These are phyloP conservation scores for Budorcas taxicolor DNA, from an alignment of 2,113 vertebrate species.

Conservation along the genomic window DNA sequence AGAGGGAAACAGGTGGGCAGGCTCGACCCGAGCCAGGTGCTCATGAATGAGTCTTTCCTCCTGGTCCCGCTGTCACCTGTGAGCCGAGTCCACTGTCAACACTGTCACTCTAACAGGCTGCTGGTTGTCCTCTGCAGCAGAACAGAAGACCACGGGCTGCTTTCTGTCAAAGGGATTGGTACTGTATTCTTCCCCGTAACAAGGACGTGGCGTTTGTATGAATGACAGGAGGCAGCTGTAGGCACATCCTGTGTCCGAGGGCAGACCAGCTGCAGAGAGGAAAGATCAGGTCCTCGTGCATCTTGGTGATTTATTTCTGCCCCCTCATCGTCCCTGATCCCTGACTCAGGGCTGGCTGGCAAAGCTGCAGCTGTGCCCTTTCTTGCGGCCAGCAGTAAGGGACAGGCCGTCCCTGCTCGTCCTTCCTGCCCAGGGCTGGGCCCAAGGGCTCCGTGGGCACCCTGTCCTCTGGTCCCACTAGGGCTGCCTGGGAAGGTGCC, in stretches of 20 bases:
- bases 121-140: background rate
- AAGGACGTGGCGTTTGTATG: rapidly evolving
- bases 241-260: background rate
- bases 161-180: rapidly evolving
- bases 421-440: background rate
- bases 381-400: background rate
- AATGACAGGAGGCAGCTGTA: too few species aligned
- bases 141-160: rapidly evolving
- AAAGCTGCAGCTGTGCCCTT: background rate
- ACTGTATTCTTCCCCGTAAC: background rate
- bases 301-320: background rate
- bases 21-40: rapidly evolving
- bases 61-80: rapidly evolving
- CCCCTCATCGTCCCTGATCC: background rate
- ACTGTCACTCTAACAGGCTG: rapidly evolving
- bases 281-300: rapidly evolving
- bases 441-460: background rate
- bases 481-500: background rate
- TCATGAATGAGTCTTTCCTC: background rate
- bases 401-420: rapidly evolving
- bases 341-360: too few species aligned
- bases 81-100: background rate
- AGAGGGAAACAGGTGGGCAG: background rate
- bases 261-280: background rate
- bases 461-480: too few species aligned